Evolutionary conservation across 2,888 invertebrate species (phyloP), one percentile per base, ranked within the genome.

Genomic region (Stictocephala bisonia): DNA sequence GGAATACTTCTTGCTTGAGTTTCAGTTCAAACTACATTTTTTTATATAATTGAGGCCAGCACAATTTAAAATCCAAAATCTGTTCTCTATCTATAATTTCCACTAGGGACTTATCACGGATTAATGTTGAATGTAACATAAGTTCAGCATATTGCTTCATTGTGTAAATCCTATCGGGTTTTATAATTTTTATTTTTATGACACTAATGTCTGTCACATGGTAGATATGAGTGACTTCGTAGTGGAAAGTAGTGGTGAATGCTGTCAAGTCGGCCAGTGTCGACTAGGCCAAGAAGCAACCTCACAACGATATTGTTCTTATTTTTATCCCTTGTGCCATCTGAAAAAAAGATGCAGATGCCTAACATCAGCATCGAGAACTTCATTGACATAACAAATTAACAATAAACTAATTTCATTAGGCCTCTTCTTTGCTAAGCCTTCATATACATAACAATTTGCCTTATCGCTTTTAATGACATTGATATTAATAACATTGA

Each of bases 221-320:
- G 71, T 18, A 71, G 41, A 27, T 40, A 71, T 11, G 27, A 26
- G 13, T 71, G 60, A 27, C 71, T 31, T 27, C 48, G 22, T 15
- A 48, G 26, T 24, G 71, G 60, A 35, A 71, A 71, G 48, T 67
- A 67, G 44, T 67, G 67, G n/a, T 67, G 48, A 26, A 48, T 48
- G 22, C 48, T 67, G 15, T 67, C 27, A 18, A 67, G 27, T 58
- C 26, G 18, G 20, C 60, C 58, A 26, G 27, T 40, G 22, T 27
- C 31, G 13, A 71, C 60, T n/a, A 71, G 35, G 48, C 35, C 72
- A 3, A 41, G 20, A 4, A 72, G 15, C 2, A 64, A n/a, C 11
- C 48, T 26, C 9, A 50, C 35, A 9, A 72, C n/a, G 4, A 64
- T 29, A 31, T 71, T 22, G 29, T 71, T 71, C 64, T 71, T 60